A percentile compares a stretch with the other conserved stretches of the same genome.
Evolutionary conservation across 2,113 vertebrate genomes (phyloP).

Genomic region (Tautogolabrus adspersus): DNA sequence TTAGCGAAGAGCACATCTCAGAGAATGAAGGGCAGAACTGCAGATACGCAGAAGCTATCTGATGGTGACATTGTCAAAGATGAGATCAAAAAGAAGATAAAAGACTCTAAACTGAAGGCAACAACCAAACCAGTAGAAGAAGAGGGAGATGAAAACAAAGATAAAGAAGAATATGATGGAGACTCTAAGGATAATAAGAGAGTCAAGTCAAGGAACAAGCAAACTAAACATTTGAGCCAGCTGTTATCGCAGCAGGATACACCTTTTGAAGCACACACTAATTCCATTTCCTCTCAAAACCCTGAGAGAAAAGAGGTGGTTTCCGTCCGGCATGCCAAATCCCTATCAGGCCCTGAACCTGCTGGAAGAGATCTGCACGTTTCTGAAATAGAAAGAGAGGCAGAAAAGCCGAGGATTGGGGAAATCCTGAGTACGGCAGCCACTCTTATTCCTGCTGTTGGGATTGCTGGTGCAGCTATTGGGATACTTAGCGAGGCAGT

Average conservation of each 20-base stretch:
- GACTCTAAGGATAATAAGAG: conserved; percentile 9
- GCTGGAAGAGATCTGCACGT: neutral
- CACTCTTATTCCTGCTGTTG: conserved; percentile 51
- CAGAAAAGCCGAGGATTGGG: conserved; percentile 29
- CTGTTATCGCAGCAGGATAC: conserved; percentile 29
- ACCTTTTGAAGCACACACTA: conserved; percentile 4
- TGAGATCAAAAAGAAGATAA: conserved; percentile 26
- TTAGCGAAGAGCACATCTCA: neutral
- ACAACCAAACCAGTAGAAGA: neutral
- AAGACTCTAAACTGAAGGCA: conserved; percentile 20
- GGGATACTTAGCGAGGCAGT: conserved; percentile 36
- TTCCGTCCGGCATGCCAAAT: conserved; percentile 25
- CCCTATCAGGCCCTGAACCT: conserved; percentile 1
- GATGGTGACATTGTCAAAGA: neutral
- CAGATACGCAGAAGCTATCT: conserved; percentile 19
- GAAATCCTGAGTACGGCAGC: conserved; percentile 28
- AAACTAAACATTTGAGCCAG: conserved; percentile 13
- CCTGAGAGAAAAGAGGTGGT: conserved; percentile 28
- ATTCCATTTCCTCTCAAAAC: conserved; percentile 42
- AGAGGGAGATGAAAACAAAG: neutral
- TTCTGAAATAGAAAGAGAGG: conserved; percentile 11
- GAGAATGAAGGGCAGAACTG: neutral
- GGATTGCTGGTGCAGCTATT: conserved; percentile 42
- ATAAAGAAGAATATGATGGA: neutral
- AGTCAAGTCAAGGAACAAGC: conserved; percentile 11